Evolutionary conservation across 2,888 invertebrate species (phyloP), one percentile per base, ranked within the genome.

Genomic region (Rosalia funebris): DNA sequence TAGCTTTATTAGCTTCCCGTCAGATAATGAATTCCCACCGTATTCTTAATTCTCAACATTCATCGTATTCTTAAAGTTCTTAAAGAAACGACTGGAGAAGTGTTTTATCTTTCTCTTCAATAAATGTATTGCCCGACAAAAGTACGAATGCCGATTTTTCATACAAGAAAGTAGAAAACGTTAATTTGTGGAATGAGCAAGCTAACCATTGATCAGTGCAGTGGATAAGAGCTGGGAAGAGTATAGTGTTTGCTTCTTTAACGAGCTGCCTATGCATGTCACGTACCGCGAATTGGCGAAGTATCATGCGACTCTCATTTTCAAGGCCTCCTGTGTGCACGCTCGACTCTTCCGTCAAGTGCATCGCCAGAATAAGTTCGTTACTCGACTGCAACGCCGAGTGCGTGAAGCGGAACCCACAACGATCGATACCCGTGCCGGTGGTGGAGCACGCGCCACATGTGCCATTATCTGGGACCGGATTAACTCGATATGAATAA

Each of bases 261-360:
- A 73, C 73, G 70, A 72, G 66, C 71, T 72, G 57, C 60, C 60
- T 63, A 73, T 72, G 71, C 71, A 60, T 63, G 63, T 71, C 73
- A 72, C 73, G 73, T 72, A 39, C 45, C 39, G 42, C 48, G 66
- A 69, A 71, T 65, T 66, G 70, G 31, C 58, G 57, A 58, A 60
- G 60, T 69, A 69, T 69, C 70, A 71, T 68, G 70, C 68, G 59
- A 67, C 70, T 72, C 68, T 71, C 71, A 66, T 65, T 72, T 68
- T 73, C 70, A 53, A 58, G 53, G 57, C 52, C 50, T 52, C 50
- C 60, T 32, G 63, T 39, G 63, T 57, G 57, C 60, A 60, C 39
- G 42, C 54, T 25, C 56, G 45, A 52, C 46, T 53, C 53, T 47
- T 36, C 39, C 32, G 44, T 34, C 34, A 34, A 55, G 42, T 61